These are phyloP conservation scores for Cyprinella venusta DNA, from an alignment of 2,797 vertebrate species.

Conservation along the genomic window DNA sequence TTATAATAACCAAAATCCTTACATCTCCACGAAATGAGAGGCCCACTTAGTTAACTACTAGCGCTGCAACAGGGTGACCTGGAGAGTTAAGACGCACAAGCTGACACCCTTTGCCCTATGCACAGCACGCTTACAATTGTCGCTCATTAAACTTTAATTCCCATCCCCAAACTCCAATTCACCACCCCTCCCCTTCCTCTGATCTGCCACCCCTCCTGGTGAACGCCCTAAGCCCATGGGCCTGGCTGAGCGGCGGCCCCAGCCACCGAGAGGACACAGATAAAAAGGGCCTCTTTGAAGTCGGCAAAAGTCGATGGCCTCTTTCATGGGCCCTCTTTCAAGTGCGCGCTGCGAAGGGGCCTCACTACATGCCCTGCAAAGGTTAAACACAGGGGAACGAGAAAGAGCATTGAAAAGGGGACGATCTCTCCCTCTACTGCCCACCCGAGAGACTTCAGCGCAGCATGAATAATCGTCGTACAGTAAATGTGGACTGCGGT, in stretches of 20 bases:
- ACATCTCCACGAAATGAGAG: conserved; percentile 28
- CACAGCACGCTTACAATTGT: conserved; percentile 82
- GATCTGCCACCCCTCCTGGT: conserved; percentile 75
- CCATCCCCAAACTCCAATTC: conserved; percentile 63
- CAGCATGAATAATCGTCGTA: conserved; percentile 15
- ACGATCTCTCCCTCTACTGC: conserved; percentile 53
- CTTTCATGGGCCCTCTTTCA: conserved; percentile 84
- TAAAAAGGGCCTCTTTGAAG: conserved; percentile 80
- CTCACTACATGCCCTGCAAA: conserved; percentile 71
- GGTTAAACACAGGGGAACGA: conserved; percentile 74
- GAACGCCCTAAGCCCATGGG: conserved; percentile 82
- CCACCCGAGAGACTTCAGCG: conserved; percentile 35
- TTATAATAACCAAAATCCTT: conserved; percentile 25
- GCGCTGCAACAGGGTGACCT: conserved; percentile 32
- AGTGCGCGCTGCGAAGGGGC: conserved; percentile 78
- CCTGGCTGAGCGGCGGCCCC: conserved; percentile 76
- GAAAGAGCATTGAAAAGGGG: conserved; percentile 61
- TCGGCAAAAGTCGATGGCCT: conserved; percentile 83
- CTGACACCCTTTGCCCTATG: conserved; percentile 59
- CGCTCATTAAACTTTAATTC: conserved; percentile 85
- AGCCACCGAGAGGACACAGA: conserved; percentile 76
- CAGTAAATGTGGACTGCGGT: conserved; percentile 32
- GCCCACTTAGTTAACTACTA: conserved; percentile 18
- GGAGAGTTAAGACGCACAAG: conserved; percentile 43
- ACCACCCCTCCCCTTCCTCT: conserved; percentile 67